Evolutionary conservation across 2,797 vertebrate species (phyloP), one percentile per base, ranked within the genome.

Genomic region (Miichthys miiuy): DNA sequence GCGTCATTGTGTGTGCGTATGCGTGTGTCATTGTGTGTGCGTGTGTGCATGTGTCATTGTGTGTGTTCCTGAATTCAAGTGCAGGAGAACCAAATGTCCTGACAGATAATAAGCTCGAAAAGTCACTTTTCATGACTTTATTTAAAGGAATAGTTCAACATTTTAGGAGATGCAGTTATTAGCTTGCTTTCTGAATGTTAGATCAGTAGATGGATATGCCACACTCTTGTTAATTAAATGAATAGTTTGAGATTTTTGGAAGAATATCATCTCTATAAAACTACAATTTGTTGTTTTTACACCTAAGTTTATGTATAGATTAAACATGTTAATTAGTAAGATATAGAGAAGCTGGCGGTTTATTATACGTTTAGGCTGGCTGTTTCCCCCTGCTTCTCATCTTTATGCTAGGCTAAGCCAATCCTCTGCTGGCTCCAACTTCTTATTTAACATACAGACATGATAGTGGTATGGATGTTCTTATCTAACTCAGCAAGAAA

Each of bases 21-120:
- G 27, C 41, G 61, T 48, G 42, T 56, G 48, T 51, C 46, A 58
- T n/a, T 66, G 23, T 63, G 54, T 68, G 14, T 65, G 11, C 30
- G 27, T 69, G 52, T 70, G 60, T 68, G 18, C 63, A 47, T 68
- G 52, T 61, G 30, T 48, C 27, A 23, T 38, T 50, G 23, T 54
- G 14, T 63, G 25, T 61, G 20, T 72, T 65, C 23, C 18, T 57
- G 38, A 72, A 25, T 79, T 51, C 44, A 12, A 63, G 1, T 23
- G 52, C 67, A 78, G n/a, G 46, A 23, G 8, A 68, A 71, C 25
- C 68, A 63, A 68, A 79, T 63, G 61, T 67, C 58, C 41, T 74
- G 34, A 50, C 11, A 34, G 38, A 68, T 41, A 63, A 68, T 48
- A 38, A 60, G n/a, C 11, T 57, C 10, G 52, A 54, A 65, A 68